These are phyloP conservation scores for Leptinotarsa lineolata DNA, from an alignment of 1,140 invertebrate species.

Conservation along the genomic window DNA sequence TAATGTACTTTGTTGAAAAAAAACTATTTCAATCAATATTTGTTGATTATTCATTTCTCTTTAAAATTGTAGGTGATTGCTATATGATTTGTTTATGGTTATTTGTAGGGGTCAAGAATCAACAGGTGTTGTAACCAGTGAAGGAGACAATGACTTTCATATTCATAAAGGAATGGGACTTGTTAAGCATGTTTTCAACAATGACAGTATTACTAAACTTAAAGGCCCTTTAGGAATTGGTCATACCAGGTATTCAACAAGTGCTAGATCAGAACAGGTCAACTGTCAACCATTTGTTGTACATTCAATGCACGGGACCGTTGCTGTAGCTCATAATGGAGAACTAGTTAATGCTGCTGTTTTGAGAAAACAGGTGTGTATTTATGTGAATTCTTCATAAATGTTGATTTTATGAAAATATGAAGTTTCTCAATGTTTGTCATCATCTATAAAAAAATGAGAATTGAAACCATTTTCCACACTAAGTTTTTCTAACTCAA, in stretches of 20 bases:
- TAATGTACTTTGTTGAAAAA: neutral
- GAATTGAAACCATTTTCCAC: too few relatives aligned
- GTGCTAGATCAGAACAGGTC: slow-evolving; percentile 86
- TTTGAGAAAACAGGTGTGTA: slow-evolving; percentile 72
- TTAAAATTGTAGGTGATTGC: too few relatives aligned
- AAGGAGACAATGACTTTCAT: slow-evolving; percentile 79
- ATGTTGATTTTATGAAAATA: slow-evolving; percentile 10
- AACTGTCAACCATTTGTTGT: slow-evolving; percentile 98
- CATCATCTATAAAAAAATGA: too few relatives aligned
- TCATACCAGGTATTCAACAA: slow-evolving; percentile 79
- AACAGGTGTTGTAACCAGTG: slow-evolving; percentile 91
- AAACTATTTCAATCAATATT: too few relatives aligned
- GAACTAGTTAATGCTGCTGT: slow-evolving; percentile 92
- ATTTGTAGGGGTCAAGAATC: slow-evolving; percentile 87
- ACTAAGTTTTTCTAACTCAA: too few relatives aligned
- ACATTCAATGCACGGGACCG: slow-evolving; percentile 89
- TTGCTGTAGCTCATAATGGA: slow-evolving; percentile 96
- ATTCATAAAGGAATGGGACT: slow-evolving; percentile 94
- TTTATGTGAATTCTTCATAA: neutral
- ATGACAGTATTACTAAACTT: slow-evolving; percentile 83
- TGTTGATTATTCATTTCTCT: too few relatives aligned
- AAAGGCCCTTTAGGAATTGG: slow-evolving; percentile 90
- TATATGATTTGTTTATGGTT: neutral
- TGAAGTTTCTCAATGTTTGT: neutral
- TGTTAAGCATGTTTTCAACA: slow-evolving; percentile 90